Evolutionary conservation across 2,888 invertebrate genomes (phyloP).

Genomic region (Cepaea hortensis): DNA sequence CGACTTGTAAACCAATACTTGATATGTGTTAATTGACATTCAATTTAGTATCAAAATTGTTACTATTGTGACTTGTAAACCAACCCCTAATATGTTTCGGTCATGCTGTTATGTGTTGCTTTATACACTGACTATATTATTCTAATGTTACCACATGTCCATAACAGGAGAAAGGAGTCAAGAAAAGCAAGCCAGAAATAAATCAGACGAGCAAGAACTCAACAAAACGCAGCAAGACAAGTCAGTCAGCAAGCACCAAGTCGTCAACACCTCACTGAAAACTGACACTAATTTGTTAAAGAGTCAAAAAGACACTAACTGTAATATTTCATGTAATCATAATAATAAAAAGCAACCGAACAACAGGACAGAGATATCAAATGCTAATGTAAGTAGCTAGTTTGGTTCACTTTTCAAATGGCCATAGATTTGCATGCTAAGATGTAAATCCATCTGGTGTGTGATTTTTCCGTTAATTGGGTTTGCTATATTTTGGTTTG

Average conservation of each 20-base stretch:
- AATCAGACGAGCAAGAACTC: constrained; percentile 34
- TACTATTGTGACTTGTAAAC: no score
- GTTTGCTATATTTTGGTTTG: neutral
- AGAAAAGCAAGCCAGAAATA: constrained; percentile 42
- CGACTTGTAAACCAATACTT: no score
- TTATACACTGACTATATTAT: neutral
- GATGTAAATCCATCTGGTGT: neutral
- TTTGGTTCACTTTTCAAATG: neutral
- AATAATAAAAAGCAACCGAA: constrained; percentile 29
- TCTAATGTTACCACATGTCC: constrained; percentile 19
- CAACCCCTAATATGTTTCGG: neutral
- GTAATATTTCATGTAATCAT: constrained; percentile 24
- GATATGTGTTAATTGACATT: neutral
- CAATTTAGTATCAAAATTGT: no score
- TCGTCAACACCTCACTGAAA: constrained; percentile 30
- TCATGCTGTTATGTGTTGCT: neutral
- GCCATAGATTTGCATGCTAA: neutral
- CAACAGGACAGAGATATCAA: constrained; percentile 36
- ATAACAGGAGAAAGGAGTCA: constrained; percentile 33
- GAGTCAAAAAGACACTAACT: constrained; percentile 26
- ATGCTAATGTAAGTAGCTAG: constrained; percentile 34
- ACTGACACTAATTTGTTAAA: constrained; percentile 16
- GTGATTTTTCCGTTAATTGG: no score
- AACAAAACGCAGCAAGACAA: constrained; percentile 44
- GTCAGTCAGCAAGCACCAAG: constrained; percentile 34